Base-by-base conservation (phyloP, 2,797 vertebrate species). In the Epinephelus coioides region DNA sequence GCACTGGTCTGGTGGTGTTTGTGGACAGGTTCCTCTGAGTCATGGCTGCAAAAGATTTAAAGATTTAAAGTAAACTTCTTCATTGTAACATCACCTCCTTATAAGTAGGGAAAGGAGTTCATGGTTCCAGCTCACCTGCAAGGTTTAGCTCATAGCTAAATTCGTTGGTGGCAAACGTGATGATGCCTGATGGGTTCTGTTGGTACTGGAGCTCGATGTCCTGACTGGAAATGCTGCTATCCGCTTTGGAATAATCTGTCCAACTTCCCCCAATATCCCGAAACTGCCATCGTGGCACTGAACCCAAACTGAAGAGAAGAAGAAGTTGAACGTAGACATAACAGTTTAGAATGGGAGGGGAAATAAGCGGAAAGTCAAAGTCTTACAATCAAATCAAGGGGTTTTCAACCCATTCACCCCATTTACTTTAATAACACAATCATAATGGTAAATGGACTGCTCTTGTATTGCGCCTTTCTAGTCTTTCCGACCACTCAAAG, bases 191-290 rank as follows among this genome's bases (percentile, higher is more conserved):
- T 0, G 77, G 78, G 88, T 93, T 86, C 51, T 79, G 84, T 38
- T 92, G 91, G 83, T 90, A 94, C 50, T 83, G 67, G 9, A 65
- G 79, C 79, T 95, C 94, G 30, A 95, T 91, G 60, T 95, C 92
- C 74, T 87, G 73, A 76, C 93, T 93, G 60, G 93, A 92, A 21
- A 90, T 3, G 40, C 74, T 94, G 73, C 76, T 94, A 71, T 25
- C 89, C 82, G 91, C 90, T 50, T 87, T 84, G 34, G 23, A 40
- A 69, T 84, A 95, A 40, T 94, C 85, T 73, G 44, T 90, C 94
- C 93, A 95, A 2, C 1, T 2, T 57, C 88, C 79, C 44, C 1
- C 59, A 0, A 78, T 9, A 25, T 94, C 90, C 44, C 64, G 72
- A 69, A 92, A 94, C 78, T 92, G 92, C 93, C 94, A 95, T 14